Evolutionary conservation across 2,797 vertebrate species (phyloP).

Genomic region (Hipposideros larvatus): DNA sequence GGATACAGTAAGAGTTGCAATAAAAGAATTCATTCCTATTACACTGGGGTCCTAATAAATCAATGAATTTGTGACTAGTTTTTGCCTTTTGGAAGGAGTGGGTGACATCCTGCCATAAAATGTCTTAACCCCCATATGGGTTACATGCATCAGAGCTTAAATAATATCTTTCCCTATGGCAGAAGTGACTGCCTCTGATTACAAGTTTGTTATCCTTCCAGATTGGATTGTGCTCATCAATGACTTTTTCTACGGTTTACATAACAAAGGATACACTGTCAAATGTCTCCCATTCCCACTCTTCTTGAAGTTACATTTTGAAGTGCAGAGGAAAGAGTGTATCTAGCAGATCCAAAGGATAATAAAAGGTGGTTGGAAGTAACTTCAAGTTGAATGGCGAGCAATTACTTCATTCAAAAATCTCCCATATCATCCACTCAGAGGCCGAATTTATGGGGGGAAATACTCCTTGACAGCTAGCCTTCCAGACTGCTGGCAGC

Average conservation of each 20-base stretch:
- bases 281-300: neutral
- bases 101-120: neutral
- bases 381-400: neutral
- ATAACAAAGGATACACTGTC: neutral
- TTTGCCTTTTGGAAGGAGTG: neutral
- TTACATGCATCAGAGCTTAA: constrained; percentile 2
- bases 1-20: neutral
- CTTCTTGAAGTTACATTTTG: neutral
- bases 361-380: neutral
- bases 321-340: neutral
- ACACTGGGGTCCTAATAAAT: neutral
- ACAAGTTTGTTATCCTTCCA: constrained; percentile 16
- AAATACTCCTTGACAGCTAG: neutral
- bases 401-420: constrained; percentile 36
- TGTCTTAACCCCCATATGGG: neutral
- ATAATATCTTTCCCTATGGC: constrained; percentile 16
- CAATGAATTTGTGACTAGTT: neutral
- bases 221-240: neutral
- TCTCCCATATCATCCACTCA: neutral
- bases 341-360: neutral
- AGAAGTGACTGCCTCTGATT: constrained; percentile 54
- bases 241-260: neutral
- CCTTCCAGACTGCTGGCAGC: neutral
- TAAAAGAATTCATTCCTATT: neutral
- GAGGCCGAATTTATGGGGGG: neutral